Percentiles rank a stretch among this genome's conserved stretches.
phyloP scores from a whole-genome alignment of 2,113 vertebrate genomes.

The Hepsetus odoe region DNA sequence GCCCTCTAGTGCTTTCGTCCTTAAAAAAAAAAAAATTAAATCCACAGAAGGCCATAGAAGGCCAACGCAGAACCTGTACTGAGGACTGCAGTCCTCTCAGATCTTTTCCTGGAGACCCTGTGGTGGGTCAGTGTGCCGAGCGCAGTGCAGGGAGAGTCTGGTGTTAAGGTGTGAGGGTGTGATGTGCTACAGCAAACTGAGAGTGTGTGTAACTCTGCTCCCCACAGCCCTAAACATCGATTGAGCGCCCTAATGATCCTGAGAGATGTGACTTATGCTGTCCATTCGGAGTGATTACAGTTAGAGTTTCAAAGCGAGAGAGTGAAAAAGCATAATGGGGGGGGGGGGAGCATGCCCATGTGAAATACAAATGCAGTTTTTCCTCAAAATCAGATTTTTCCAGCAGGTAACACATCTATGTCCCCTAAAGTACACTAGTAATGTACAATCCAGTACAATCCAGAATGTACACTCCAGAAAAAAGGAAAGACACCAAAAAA shows the following conservation, averaged over 20 bases:
- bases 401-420: too few relatives aligned
- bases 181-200: conserved; percentile 5
- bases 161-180: conserved; percentile 1
- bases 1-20: conserved; percentile 23
- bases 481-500: too few relatives aligned
- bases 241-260: conserved; percentile 17
- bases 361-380: neutral
- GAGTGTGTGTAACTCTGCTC: neutral
- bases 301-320: conserved; percentile 21
- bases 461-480: too few relatives aligned
- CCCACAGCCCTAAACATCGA: conserved; percentile 14
- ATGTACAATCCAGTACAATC: too few relatives aligned
- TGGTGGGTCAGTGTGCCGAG: neutral
- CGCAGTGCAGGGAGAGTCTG: neutral
- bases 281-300: conserved; percentile 31
- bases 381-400: neutral
- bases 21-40: too few relatives aligned
- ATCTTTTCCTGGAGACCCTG: neutral
- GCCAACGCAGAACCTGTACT: neutral
- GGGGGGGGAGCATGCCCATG: neutral
- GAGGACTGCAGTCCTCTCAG: conserved; percentile 1
- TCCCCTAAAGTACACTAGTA: too few relatives aligned
- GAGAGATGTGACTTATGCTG: conserved; percentile 6
- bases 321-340: neutral
- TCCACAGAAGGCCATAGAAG: too few relatives aligned